Evolutionary conservation across 2,888 invertebrate species (phyloP).

Genomic region (Trimorus sp.): DNA sequence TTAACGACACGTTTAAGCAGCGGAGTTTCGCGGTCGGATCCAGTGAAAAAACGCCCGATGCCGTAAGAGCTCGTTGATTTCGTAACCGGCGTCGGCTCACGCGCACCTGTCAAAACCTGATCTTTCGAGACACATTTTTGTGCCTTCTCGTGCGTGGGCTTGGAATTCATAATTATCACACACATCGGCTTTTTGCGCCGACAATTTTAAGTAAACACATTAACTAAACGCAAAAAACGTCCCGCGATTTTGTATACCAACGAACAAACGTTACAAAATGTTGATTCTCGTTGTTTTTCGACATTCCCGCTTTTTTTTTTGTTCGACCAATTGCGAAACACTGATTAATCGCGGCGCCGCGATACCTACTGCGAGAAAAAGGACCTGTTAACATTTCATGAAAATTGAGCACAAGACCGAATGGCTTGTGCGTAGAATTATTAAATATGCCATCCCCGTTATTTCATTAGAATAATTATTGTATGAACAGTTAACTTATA

Average conservation of each 20-base stretch:
- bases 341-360: not conserved
- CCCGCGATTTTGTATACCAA: too few species aligned
- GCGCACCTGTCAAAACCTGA: constrained; percentile 57
- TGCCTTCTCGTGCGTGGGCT: constrained; percentile 32
- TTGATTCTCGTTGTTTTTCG: not conserved
- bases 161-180: constrained; percentile 41
- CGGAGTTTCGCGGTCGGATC: constrained; percentile 59
- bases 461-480: too few species aligned
- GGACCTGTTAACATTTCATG: too few species aligned
- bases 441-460: too few species aligned
- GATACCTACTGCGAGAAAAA: too few species aligned
- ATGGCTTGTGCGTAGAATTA: too few species aligned
- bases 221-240: not conserved
- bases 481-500: too few species aligned
- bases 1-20: constrained; percentile 48
- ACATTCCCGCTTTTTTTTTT: not conserved
- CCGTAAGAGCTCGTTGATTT: constrained; percentile 51
- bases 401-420: too few species aligned
- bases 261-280: not conserved
- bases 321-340: not conserved
- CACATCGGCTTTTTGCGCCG: constrained; percentile 18
- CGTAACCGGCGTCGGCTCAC: constrained; percentile 37
- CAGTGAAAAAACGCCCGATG: constrained; percentile 47
- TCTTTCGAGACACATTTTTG: constrained; percentile 52
- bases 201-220: constrained; percentile 38